These are phyloP conservation scores for Apamea crenata DNA, from an alignment of 2,888 invertebrate species.

Conservation along the genomic window DNA sequence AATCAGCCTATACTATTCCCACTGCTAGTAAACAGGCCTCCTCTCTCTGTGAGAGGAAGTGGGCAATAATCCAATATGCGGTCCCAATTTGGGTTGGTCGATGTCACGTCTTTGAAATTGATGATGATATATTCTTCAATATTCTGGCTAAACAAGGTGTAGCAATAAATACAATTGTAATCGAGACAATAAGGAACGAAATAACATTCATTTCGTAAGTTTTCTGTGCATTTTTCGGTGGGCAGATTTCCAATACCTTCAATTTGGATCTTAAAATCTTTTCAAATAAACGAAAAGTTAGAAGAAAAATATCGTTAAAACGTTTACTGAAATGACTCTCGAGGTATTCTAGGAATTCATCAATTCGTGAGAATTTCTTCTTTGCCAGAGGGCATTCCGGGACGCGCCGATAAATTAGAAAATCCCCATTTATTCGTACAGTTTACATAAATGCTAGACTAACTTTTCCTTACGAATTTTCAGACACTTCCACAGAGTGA, in stretches of 20 bases:
- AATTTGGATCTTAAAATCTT: neutral
- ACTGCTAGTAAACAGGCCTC: too few relatives aligned
- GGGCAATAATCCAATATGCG: too few relatives aligned
- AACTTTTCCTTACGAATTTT: constrained; percentile 19
- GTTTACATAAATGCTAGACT: constrained; percentile 76
- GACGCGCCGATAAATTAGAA: constrained; percentile 83
- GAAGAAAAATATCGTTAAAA: constrained; percentile 74
- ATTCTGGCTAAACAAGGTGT: too few relatives aligned
- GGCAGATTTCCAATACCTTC: neutral
- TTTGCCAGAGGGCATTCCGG: constrained; percentile 76
- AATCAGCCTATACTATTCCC: too few relatives aligned
- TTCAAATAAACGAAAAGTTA: neutral
- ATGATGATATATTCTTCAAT: neutral
- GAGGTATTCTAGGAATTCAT: constrained; percentile 83
- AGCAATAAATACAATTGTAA: neutral
- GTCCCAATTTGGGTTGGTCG: too few relatives aligned
- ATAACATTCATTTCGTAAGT: neutral
- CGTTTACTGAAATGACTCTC: constrained; percentile 61
- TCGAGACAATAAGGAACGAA: neutral
- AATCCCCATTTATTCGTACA: constrained; percentile 83
- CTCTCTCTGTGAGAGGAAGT: too few relatives aligned
- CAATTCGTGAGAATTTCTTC: constrained; percentile 83
- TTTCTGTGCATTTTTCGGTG: neutral
- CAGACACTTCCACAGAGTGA: neutral
- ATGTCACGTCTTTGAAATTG: too few relatives aligned